Percentiles rank a stretch among this genome's conserved stretches.
These are phyloP conservation scores for Poecile montanus DNA, from an alignment of 2,797 vertebrate genomes.

Conservation along the genomic window DNA sequence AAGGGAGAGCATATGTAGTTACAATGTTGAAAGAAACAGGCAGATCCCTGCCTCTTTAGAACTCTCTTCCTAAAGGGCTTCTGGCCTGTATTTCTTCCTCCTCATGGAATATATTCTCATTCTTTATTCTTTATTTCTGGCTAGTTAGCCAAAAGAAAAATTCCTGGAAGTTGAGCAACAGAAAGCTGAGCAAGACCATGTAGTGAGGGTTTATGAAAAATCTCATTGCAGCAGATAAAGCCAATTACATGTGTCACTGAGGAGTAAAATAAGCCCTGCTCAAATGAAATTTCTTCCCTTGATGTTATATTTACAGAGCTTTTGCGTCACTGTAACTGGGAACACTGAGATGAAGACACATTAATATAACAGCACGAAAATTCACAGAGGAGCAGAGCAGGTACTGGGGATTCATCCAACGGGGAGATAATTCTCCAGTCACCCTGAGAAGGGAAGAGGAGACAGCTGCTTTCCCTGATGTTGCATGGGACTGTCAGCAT, in stretches of 20 bases:
- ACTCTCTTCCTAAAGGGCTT: neutral
- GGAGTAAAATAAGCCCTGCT: neutral
- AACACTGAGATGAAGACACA: neutral
- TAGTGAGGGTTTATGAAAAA: slow-evolving; percentile 29
- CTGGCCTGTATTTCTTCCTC: neutral
- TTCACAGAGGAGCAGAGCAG: neutral
- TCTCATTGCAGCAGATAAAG: slow-evolving; percentile 22
- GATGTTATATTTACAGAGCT: neutral
- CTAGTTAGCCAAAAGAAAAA: slow-evolving; percentile 3
- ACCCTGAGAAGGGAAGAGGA: neutral
- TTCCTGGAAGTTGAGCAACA: neutral
- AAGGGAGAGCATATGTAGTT: neutral
- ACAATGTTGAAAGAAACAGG: neutral
- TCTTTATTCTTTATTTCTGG: neutral
- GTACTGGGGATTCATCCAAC: neutral
- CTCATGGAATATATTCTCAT: neutral
- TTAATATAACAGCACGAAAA: neutral
- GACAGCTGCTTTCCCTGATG: neutral
- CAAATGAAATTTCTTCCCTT: neutral
- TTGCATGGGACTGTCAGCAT: rapidly evolving
- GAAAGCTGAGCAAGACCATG: neutral
- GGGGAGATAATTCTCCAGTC: neutral
- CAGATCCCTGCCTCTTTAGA: neutral
- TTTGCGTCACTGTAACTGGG: neutral
- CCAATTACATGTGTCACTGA: neutral